Evolutionary conservation across 2,888 invertebrate genomes (phyloP), one percentile per base, ranked within the genome.

Genomic region (Anticlea derivata): DNA sequence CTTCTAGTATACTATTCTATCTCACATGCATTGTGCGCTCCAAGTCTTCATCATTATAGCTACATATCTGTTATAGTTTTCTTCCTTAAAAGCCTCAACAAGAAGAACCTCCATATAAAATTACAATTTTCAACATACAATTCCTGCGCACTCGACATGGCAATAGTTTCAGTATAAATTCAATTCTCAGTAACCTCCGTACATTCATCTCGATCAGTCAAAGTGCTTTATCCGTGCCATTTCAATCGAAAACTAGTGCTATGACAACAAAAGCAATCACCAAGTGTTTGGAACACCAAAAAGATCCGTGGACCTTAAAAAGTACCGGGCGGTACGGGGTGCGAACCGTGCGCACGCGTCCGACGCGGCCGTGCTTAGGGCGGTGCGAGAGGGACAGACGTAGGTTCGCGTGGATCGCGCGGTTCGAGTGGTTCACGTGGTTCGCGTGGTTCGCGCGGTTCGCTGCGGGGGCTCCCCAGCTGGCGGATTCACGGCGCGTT

Each of bases 21-120:
- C 83, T 89, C 89, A 89, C 89, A 78, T 63, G 78, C 78, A 62
- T 89, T 89, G 89, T 89, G 89, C 89, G 89, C 84, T 83, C 86
- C 84, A 75, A 83, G 76, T 86, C 83, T 74, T 79, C 78, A 50
- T 78, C 77, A 60, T 51, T 58, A 55, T n/a, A 49, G 10, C 51
- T 60, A 55, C 49, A 11, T n/a, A 39, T 40, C 46, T 30, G 34
- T 54, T 46, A 41, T 38, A 49, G 20, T 37, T 46, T 35, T 43
- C 29, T 10, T n/a, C 30, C 31, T 24, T 39, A 29, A 22, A 47
- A 43, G 33, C 40, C 22, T 47, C 30, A 38, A 40, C 30, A 53
- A 47, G 39, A 49, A 30, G 17, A 17, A 48, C 24, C 26, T 29
- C 29, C 12, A 26, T 31, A 31, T 26, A 38, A 43, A 47, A 49